Conservation (phyloP, 2,797 vertebrate genomes). For the Morus bassanus region DNA sequence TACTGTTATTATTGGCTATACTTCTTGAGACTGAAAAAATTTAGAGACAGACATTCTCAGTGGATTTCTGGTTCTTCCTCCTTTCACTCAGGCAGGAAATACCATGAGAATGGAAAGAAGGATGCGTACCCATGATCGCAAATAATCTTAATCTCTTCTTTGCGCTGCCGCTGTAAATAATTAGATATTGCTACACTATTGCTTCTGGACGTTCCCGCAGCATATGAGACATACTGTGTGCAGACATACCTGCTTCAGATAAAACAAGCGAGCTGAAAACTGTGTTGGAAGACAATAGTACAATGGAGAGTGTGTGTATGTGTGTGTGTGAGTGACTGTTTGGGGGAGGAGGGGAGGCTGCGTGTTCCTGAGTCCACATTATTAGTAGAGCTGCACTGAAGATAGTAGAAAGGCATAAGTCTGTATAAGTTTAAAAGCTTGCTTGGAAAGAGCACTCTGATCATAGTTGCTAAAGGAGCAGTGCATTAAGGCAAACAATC, state of each 20-base stretch:
- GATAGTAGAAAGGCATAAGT: background rate
- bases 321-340: background rate
- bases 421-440: background rate
- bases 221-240: rapidly evolving
- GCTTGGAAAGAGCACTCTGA: background rate
- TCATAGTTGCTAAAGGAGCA: background rate
- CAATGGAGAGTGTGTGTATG: background rate
- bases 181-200: background rate
- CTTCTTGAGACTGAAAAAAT: constrained; percentile 31
- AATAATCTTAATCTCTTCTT: constrained; percentile 55
- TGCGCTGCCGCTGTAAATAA: background rate
- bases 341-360: background rate
- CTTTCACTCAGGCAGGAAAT: constrained; percentile 58
- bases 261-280: background rate
- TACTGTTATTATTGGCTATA: constrained; percentile 66
- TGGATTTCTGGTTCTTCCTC: constrained; percentile 67
- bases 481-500: background rate
- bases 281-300: background rate
- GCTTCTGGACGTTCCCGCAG: background rate
- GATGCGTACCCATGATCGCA: constrained; percentile 48
- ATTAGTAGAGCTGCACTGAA: background rate
- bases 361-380: background rate
- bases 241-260: constrained; percentile 21
- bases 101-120: constrained; percentile 59
- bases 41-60: constrained; percentile 51